Evolutionary conservation across 2,888 invertebrate species (phyloP), one percentile per base, ranked within the genome.

Genomic region (Pediacus dermestoides): DNA sequence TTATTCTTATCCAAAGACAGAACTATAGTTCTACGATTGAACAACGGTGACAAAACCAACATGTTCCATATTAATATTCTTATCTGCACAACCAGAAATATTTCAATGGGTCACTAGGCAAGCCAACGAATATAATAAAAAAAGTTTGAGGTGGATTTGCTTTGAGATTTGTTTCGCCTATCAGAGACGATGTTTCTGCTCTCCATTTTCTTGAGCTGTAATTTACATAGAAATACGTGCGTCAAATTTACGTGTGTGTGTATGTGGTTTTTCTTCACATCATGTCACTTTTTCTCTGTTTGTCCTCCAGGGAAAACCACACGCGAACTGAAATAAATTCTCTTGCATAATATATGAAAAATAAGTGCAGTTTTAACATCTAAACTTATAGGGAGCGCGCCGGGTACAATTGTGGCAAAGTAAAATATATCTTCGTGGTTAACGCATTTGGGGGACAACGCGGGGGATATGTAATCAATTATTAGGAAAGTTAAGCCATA

Each of bases 401-500:
- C 21, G n/a, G 6, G 21, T 7, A 7, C 6, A 18, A 18, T 6
- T 7, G 6, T n/a, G 21, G n/a, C 6, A 18, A n/a, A 18, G 21
- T 7, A 18, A 18, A n/a, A 18, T 18, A 18, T 18, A 6, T 18
- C 21, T 6, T 6, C 6, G 21, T 7, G 6, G 21, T n/a, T n/a
- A n/a, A 18, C 6, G 6, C 21, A n/a, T 6, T 18, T 7, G 21
- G 21, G 21, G 21, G 6, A 7, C 6, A 18, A 6, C 21, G 21
- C 6, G 21, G 21, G 21, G 21, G 21, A 34, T 41, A 33, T 32
- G 35, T 42, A 42, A 49, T 52, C 49, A 52, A 52, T 52, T 52
- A 52, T 46, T 38, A 41, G 42, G 34, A 47, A 49, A 47, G 43
- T 49, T 49, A 16, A 40, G 41, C 39, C 39, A 44, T 51, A 51